These are phyloP conservation scores for Pelusios castaneus DNA, from an alignment of 2,113 vertebrate genomes.

Conservation along the genomic window DNA sequence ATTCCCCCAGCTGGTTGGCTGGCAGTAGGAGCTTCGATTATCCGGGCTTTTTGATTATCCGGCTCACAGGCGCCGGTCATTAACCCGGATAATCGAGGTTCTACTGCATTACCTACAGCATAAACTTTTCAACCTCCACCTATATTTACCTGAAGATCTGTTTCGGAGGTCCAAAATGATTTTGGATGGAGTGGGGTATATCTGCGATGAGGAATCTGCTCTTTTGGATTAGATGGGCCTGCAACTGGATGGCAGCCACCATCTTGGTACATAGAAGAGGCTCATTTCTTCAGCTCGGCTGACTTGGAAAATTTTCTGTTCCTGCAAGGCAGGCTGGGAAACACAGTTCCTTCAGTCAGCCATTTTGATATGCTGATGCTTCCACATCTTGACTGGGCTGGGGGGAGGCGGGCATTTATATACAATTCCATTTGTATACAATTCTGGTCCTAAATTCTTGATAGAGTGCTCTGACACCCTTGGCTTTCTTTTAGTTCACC, in stretches of 20 bases:
- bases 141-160: not conserved
- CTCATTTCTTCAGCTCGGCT: not conserved
- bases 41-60: no score
- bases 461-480: not conserved
- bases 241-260: not conserved
- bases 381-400: not conserved
- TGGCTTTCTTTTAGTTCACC: rapidly evolving
- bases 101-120: not conserved
- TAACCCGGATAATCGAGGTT: no score
- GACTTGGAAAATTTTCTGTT: not conserved
- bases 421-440: no score
- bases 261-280: not conserved
- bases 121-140: not conserved
- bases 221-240: rapidly evolving
- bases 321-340: not conserved
- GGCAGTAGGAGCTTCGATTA: no score
- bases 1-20: no score
- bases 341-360: not conserved
- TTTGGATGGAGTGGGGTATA: not conserved
- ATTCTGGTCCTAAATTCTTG: not conserved
- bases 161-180: not conserved
- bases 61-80: no score
- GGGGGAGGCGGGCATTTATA: not conserved
- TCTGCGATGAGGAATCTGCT: not conserved
- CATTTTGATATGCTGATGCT: not conserved